Base-by-base conservation (phyloP, 2,888 invertebrate genomes). In the Mycalesis mineus region DNA sequence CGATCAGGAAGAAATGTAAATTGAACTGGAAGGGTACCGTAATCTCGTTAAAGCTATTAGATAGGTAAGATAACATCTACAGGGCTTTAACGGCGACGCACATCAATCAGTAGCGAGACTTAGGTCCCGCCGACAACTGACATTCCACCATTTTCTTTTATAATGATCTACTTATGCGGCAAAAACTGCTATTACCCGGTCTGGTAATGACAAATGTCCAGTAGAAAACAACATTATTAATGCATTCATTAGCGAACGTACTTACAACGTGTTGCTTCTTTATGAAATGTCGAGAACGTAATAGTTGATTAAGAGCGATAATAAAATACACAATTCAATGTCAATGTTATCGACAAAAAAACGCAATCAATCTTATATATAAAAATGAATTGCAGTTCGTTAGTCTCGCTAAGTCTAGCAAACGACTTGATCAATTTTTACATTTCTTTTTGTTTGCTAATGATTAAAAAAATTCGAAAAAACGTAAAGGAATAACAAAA, bases 41-140 rank as follows among this genome's bases (percentile, higher is more conserved):
- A 80, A 85, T 84, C 82, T 82, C 77, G 79, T 83, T 83, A 82
- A 79, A 79, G 75, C 76, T 77, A 80, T 83, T 80, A 79, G 77
- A 80, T 76, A 73, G 74, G 74, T 65, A 66, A 75, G 82, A 84
- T 82, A 80, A 75, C 69, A 82, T 82, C 79, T 73, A 71, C 72
- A 72, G 72, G 69, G 73, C 77, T 77, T 75, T 80, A 79, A 82
- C 78, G 73, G 77, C 72, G 70, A 75, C 69, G 72, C 73, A 77
- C 84, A 86, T 84, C 82, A 82, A 85, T 86, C 85, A 82, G 78
- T 75, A 76, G 77, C 73, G 73, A 71, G 69, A 72, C 65, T 63
- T 54, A 65, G 64, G 67, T 66, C 65, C 67, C 66, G 69, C 70
- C 68, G 68, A 70, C 71, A 68, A 54, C 48, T 57, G 17, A 44